Conservation (phyloP, 2,888 invertebrate genomes). For the Ellobium chinense region DNA sequence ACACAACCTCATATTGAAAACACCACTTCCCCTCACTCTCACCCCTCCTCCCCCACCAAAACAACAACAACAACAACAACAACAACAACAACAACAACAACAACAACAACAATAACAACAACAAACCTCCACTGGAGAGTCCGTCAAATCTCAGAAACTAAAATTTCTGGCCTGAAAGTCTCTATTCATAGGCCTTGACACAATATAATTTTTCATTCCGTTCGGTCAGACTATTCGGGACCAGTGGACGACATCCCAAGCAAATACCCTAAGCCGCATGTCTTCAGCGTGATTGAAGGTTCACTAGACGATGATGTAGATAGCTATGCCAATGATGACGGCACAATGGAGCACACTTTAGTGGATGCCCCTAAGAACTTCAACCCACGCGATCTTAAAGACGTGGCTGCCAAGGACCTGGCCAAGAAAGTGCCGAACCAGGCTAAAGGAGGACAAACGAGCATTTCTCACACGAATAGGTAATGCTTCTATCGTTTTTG, state of each 20-base stretch:
- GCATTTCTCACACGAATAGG: slow-evolving; percentile 1
- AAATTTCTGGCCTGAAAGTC: no score
- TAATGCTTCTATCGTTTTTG: no score
- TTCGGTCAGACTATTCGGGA: slow-evolving; percentile 33
- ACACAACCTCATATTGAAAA: no score
- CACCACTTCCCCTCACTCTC: no score
- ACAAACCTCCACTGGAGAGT: no score
- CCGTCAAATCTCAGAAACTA: no score
- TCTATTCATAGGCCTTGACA: no score
- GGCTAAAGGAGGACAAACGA: background rate
- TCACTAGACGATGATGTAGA: slow-evolving; percentile 43
- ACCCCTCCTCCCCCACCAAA: no score
- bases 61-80: no score
- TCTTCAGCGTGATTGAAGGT: slow-evolving; percentile 42
- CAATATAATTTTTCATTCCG: no score
- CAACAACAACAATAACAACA: no score
- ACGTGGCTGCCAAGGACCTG: slow-evolving; percentile 7
- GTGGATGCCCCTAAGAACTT: slow-evolving; percentile 42
- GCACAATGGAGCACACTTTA: slow-evolving; percentile 40
- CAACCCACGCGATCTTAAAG: slow-evolving; percentile 21
- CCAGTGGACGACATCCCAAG: slow-evolving; percentile 34
- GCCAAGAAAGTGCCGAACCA: background rate
- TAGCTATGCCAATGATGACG: slow-evolving; percentile 42
- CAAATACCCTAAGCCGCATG: slow-evolving; percentile 38
- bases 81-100: no score